phyloP scores from a whole-genome alignment of 2,113 vertebrate genomes.

The Hydrochoerus hydrochaeris region DNA sequence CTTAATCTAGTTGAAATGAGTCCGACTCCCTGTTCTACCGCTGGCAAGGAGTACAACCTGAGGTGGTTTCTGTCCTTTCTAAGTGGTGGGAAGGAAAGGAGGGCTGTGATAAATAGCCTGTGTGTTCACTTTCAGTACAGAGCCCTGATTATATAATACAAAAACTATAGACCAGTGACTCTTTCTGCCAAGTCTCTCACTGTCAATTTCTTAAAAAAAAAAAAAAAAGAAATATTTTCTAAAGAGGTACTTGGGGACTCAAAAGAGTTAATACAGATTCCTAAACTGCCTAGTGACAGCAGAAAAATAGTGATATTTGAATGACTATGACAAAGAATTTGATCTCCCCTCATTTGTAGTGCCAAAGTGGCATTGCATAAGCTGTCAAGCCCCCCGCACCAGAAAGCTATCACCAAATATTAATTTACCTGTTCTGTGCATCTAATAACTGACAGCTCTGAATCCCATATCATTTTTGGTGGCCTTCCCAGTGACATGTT shows the following conservation, averaged over 20 bases:
- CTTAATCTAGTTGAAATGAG: not conserved
- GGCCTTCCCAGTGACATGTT: constrained; percentile 71
- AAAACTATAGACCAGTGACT: not conserved
- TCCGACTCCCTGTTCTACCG: not conserved
- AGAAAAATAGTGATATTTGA: constrained; percentile 62
- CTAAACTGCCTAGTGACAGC: constrained; percentile 41
- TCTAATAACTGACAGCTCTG: constrained; percentile 72
- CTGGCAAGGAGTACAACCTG: not conserved
- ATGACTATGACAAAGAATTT: constrained; percentile 70
- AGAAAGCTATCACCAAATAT: constrained; percentile 76
- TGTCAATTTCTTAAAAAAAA: not conserved
- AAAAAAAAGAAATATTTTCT: not conserved
- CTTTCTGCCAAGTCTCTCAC: constrained; percentile 3
- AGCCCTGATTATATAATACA: not conserved
- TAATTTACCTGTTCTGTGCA: constrained; percentile 75
- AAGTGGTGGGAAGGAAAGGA: not conserved
- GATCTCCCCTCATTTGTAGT: constrained; percentile 66
- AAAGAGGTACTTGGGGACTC: not conserved
- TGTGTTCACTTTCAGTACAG: not conserved
- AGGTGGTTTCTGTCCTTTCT: not conserved
- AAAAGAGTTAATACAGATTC: constrained; percentile 66
- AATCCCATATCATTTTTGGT: constrained; percentile 64
- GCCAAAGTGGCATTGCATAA: constrained; percentile 52
- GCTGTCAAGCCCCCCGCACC: constrained; percentile 65
- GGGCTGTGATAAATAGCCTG: not conserved